Evolutionary conservation across 2,797 vertebrate species (phyloP).

Genomic region (Sciaenops ocellatus): DNA sequence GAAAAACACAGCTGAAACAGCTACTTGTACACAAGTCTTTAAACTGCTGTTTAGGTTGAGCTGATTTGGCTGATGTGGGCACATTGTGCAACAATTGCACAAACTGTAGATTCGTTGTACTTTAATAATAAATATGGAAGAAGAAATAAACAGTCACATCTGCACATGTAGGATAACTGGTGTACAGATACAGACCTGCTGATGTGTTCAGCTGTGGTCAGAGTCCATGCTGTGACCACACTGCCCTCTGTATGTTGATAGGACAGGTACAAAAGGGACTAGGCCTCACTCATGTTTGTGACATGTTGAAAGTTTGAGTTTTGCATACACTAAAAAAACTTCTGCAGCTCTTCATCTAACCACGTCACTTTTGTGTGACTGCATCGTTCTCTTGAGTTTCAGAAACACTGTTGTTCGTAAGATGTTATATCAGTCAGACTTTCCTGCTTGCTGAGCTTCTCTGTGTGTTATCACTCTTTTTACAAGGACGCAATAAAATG

Average conservation of each 20-base stretch:
- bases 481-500: not conserved
- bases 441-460: not conserved
- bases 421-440: not conserved
- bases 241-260: conserved; percentile 45
- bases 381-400: not conserved
- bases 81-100: not conserved
- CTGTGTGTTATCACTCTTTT: not conserved
- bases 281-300: not conserved
- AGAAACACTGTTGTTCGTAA: not conserved
- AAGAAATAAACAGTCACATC: not conserved
- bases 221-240: conserved; percentile 36
- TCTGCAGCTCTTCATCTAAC: not conserved
- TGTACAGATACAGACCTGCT: conserved; percentile 11
- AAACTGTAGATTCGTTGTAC: not conserved
- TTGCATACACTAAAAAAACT: not conserved
- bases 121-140: not conserved
- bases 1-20: not conserved
- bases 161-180: conserved; percentile 14
- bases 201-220: conserved; percentile 24
- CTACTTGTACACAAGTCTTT: not conserved
- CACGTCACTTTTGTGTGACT: not conserved
- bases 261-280: conserved; percentile 13
- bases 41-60: not conserved
- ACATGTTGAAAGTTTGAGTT: conserved; percentile 2
- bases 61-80: not conserved